phyloP scores from a whole-genome alignment of 2,113 vertebrate genomes.

The Eurypyga helias region DNA sequence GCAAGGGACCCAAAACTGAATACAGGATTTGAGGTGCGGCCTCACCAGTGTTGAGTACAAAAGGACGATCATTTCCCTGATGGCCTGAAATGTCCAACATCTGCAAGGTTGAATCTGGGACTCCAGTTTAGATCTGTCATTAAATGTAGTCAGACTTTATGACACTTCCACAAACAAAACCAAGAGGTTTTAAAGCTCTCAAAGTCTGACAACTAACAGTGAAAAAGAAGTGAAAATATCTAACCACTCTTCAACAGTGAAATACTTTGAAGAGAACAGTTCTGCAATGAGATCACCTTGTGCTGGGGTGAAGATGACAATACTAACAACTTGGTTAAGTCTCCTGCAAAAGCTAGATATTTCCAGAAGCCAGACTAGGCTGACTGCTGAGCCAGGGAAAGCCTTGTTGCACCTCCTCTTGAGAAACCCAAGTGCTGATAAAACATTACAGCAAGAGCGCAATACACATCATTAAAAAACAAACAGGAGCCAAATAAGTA shows the following conservation, averaged over 20 bases:
- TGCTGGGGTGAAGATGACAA: not conserved
- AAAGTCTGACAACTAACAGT: not conserved
- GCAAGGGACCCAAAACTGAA: not conserved
- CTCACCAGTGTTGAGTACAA: not conserved
- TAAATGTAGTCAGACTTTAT: not conserved
- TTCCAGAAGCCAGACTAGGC: not conserved
- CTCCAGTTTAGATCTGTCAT: not conserved
- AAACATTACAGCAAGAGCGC: not conserved
- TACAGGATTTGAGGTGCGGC: fast-evolving
- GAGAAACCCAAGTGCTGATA: not conserved
- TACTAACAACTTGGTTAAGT: not conserved
- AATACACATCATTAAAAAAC: not conserved
- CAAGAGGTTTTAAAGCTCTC: not conserved
- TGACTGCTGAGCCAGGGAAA: not conserved
- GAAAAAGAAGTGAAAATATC: not conserved
- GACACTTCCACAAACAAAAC: not conserved
- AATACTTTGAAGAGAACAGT: not conserved
- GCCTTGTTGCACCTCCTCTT: not conserved
- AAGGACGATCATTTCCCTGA: not conserved
- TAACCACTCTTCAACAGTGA: not conserved
- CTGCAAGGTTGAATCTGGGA: not conserved
- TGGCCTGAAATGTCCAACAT: not conserved
- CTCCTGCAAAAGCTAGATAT: not conserved
- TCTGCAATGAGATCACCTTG: not conserved
- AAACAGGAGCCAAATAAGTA: slow-evolving; percentile 1